Evolutionary conservation across 2,113 vertebrate species (phyloP).

Genomic region (Petromus typicus): DNA sequence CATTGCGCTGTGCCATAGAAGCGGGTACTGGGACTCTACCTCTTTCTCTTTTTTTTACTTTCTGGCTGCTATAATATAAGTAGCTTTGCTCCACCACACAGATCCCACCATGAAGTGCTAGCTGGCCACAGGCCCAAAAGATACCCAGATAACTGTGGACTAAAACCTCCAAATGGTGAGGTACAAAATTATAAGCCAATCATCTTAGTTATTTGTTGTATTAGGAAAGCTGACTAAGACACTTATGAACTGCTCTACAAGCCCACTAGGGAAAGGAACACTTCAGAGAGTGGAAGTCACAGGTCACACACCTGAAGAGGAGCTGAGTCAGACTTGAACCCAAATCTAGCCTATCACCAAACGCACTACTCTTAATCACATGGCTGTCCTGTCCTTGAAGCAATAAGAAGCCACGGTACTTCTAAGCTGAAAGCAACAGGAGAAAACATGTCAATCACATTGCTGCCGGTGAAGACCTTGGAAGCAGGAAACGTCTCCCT

Average conservation of each 20-base stretch:
- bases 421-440: background rate
- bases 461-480: background rate
- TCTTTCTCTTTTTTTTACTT: background rate
- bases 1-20: background rate
- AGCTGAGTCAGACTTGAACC: background rate
- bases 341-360: background rate
- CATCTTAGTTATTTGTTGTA: background rate
- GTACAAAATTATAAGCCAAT: background rate
- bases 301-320: background rate
- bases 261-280: no score
- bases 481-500: background rate
- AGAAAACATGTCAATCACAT: fast-evolving
- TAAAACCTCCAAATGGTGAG: background rate
- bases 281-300: background rate
- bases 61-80: background rate
- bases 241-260: no score
- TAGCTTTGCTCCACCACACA: background rate
- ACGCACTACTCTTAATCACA: background rate
- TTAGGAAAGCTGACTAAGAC: background rate
- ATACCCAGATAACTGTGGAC: background rate
- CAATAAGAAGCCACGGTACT: background rate
- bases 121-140: background rate
- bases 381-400: background rate
- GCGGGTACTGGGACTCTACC: background rate
- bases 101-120: background rate